Conservation (phyloP, 2,888 invertebrate species). For the Dorcus parallelipipedus region DNA sequence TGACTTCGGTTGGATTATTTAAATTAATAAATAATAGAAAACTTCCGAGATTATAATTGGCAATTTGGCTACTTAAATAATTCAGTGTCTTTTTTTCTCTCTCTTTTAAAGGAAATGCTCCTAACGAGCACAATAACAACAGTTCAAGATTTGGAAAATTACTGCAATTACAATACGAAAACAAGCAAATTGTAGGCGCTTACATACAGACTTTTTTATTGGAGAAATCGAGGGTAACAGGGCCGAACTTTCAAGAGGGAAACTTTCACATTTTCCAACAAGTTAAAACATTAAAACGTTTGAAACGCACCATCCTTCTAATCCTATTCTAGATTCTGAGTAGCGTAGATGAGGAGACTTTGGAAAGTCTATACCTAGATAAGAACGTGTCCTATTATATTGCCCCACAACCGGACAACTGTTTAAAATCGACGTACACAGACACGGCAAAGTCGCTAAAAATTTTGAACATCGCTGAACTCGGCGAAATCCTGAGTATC, state of each 20-base stretch:
- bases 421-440: conserved; percentile 26
- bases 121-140: conserved; percentile 42
- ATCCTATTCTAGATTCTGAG: conserved; percentile 32
- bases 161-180: conserved; percentile 41
- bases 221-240: conserved; percentile 47
- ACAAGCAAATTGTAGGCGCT: conserved; percentile 39
- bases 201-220: conserved; percentile 45
- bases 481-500: conserved; percentile 34
- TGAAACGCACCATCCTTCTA: too few relatives aligned
- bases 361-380: conserved; percentile 33
- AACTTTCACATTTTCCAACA: conserved; percentile 50
- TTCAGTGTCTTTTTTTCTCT: conserved; percentile 34
- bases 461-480: conserved; percentile 32
- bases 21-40: neutral
- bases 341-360: conserved; percentile 31
- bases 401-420: conserved; percentile 24
- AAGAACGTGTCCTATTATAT: conserved; percentile 30
- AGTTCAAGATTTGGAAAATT: conserved; percentile 49
- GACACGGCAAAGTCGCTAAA: conserved; percentile 39
- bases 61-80: too few relatives aligned
- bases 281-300: conserved; percentile 20
- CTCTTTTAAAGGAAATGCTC: conserved; percentile 44
- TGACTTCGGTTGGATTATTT: too few relatives aligned
- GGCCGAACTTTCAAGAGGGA: conserved; percentile 32
- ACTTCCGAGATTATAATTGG: neutral